phyloP scores from a whole-genome alignment of 2,888 invertebrate species.

The Apomyelois bistriatella region DNA sequence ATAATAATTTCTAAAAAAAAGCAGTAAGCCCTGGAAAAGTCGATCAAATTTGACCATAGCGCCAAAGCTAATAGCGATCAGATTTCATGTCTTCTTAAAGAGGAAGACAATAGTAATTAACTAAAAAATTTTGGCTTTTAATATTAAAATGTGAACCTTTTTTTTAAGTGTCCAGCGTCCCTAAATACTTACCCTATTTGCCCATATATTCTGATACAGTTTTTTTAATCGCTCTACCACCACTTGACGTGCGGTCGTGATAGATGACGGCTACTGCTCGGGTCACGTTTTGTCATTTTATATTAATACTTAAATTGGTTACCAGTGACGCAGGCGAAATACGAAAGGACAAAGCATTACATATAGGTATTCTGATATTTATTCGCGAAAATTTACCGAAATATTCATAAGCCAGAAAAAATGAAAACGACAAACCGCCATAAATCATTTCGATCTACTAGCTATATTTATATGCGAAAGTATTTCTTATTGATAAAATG shows the following conservation, averaged over 20 bases:
- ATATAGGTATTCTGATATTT: constrained; percentile 39
- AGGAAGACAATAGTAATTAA: no score
- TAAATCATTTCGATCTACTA: no score
- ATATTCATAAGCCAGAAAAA: neutral
- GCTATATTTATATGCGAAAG: neutral
- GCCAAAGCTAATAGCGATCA: no score
- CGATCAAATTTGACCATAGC: no score
- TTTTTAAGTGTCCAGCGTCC: constrained; percentile 55
- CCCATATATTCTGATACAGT: constrained; percentile 18
- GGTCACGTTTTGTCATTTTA: constrained; percentile 79
- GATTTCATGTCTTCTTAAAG: no score
- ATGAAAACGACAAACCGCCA: no score
- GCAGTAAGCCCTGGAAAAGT: no score
- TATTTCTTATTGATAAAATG: no score
- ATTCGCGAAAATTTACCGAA: neutral
- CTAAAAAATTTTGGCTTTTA: no score
- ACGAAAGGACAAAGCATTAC: constrained; percentile 43
- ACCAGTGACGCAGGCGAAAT: constrained; percentile 67
- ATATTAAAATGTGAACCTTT: neutral
- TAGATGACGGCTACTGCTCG: constrained; percentile 62
- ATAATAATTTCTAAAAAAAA: no score
- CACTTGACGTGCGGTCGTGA: constrained; percentile 72
- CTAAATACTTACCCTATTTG: constrained; percentile 61
- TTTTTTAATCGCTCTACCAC: constrained; percentile 68
- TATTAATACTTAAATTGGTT: constrained; percentile 79